phyloP scores from a whole-genome alignment of 1,140 invertebrate species.

The Metopolophium dirhodum region DNA sequence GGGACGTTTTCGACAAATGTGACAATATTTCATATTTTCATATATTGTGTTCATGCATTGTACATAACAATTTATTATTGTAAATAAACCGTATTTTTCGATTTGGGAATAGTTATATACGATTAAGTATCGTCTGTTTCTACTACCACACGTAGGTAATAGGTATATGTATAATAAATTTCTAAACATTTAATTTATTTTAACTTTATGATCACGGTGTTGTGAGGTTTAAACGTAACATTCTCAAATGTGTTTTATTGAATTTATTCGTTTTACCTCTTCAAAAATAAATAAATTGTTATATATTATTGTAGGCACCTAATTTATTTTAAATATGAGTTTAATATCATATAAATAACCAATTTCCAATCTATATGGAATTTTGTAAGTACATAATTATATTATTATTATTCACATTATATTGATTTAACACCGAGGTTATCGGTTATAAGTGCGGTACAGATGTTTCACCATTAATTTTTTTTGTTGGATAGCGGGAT shows the following conservation, averaged over 20 bases:
- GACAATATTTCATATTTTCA: constrained; percentile 35
- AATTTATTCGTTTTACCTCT: not conserved
- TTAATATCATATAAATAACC: not conserved
- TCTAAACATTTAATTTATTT: constrained; percentile 6
- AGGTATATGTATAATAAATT: not conserved
- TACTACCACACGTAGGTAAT: not conserved
- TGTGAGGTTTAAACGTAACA: not conserved
- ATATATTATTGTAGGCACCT: not conserved
- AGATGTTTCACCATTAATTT: not conserved
- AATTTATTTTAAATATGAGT: not conserved
- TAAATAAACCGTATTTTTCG: constrained; percentile 32
- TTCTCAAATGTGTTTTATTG: not conserved
- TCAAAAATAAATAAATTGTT: not conserved
- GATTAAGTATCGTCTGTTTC: constrained; percentile 28
- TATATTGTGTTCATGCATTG: not conserved
- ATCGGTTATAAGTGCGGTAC: not conserved
- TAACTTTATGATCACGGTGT: not conserved
- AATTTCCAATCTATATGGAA: not conserved
- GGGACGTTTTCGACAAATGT: constrained; percentile 9
- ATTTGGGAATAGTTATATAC: constrained; percentile 27
- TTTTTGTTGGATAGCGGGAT: not conserved
- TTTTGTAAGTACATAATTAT: not conserved
- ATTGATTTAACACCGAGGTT: not conserved
- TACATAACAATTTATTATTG: constrained; percentile 4
- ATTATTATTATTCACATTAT: not conserved